Conservation (phyloP, 1,140 invertebrate genomes). For the Magallana gigas region DNA sequence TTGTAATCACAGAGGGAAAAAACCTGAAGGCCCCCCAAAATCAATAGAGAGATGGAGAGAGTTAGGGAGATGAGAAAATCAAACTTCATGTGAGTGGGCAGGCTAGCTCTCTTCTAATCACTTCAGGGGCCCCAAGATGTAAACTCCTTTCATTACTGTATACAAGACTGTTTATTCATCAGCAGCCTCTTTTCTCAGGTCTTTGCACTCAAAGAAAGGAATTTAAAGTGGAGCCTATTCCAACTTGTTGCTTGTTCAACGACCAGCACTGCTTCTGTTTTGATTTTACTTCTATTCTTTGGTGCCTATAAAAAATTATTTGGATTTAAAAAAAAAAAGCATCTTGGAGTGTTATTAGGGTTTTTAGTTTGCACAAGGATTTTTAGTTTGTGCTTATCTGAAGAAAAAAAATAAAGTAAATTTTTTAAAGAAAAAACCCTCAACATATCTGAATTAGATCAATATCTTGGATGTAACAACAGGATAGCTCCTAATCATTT, state of each 20-base stretch:
- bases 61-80: constrained; percentile 33
- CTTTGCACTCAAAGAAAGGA: constrained; percentile 16
- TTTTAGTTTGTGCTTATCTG: background rate
- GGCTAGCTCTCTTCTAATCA: constrained; percentile 1
- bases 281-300: background rate
- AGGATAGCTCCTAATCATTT: constrained; percentile 27
- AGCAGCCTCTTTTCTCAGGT: background rate
- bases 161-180: constrained; percentile 8
- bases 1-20: background rate
- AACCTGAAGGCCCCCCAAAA: background rate
- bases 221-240: constrained; percentile 15
- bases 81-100: constrained; percentile 24
- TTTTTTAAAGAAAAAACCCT: background rate
- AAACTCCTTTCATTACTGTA: background rate
- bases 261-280: background rate
- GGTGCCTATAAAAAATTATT: background rate
- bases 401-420: background rate
- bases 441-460: background rate
- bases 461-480: constrained; percentile 16
- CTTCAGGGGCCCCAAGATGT: constrained; percentile 19
- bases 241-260: background rate
- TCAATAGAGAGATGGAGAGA: constrained; percentile 13
- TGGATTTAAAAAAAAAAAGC: background rate
- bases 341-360: background rate
- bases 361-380: too few relatives aligned